Conservation (phyloP, 2,113 vertebrate species). For the Entomyzon cyanotis region DNA sequence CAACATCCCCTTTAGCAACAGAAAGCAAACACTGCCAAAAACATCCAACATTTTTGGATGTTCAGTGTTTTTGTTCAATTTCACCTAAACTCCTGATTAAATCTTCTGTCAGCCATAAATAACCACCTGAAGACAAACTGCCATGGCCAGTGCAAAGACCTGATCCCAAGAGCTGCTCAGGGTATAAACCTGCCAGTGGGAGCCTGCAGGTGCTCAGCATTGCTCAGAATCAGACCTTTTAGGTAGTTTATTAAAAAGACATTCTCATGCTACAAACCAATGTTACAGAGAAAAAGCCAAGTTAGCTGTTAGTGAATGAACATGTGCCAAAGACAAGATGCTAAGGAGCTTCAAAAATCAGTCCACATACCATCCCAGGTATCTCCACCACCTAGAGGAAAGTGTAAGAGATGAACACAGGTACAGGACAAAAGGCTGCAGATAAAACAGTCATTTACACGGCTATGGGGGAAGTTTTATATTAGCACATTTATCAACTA, state of each 20-base stretch:
- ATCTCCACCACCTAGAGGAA: conserved; percentile 86
- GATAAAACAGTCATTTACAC: conserved; percentile 39
- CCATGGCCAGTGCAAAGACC: not conserved
- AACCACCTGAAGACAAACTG: not conserved
- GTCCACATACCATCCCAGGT: conserved; percentile 89
- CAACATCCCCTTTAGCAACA: not conserved
- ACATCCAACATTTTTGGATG: not conserved
- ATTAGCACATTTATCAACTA: conserved; percentile 7
- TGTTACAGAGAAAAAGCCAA: conserved; percentile 72
- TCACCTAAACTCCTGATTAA: not conserved
- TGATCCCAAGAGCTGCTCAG: conserved; percentile 19
- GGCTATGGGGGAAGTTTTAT: not conserved
- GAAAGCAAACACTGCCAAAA: not conserved
- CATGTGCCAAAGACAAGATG: conserved; percentile 49
- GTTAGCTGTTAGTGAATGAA: conserved; percentile 67
- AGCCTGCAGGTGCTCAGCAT: conserved; percentile 51
- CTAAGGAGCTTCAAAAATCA: conserved; percentile 65
- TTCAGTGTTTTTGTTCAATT: not conserved
- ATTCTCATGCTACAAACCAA: conserved; percentile 74
- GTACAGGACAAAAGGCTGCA: conserved; percentile 53
- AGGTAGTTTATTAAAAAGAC: conserved; percentile 66
- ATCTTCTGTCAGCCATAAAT: not conserved
- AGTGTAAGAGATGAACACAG: conserved; percentile 69
- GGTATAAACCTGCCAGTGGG: not conserved
- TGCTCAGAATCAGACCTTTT: conserved; percentile 63